Base-by-base conservation (phyloP, 2,888 invertebrate genomes). In the Lissocephala sabroskyi region DNA sequence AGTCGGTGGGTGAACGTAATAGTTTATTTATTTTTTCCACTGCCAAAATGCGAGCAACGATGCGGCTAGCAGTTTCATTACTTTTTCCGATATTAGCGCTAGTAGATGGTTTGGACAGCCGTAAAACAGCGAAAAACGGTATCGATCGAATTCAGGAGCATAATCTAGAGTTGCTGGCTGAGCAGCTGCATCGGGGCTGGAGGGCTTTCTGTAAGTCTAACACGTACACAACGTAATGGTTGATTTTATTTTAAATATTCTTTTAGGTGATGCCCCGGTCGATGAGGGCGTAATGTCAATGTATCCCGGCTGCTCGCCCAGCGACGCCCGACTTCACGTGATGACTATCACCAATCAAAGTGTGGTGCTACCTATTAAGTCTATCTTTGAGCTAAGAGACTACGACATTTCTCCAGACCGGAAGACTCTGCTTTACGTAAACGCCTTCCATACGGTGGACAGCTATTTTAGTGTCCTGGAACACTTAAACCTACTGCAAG, bases 281-380 rank as follows among this genome's bases (percentile, higher is more conserved):
- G 79, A 82, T 35, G 82, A 82, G 61, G 76, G 76, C 14, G 79
- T 82, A 6, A 80, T 82, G 66, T 52, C 77, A 1, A 54, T 82
- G 7, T 80, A 65, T 35, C 66, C 65, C 16, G 82, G 83, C 58
- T 79, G 65, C 28, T 79, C 65, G 62, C 83, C 82, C 45, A 79
- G 82, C 40, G 82, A 82, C 48, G 79, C 77, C 6, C 65, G 52
- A 0, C 43, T 82, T 0, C 63, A 77, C 42, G 67, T 82, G 2
- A 54, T 83, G 52, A 81, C 81, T 2, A 41, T 66, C 2, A 82
- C 71, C 35, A 82, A 83, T 48, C 80, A 74, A 26, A 79, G 70
- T 19, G 55, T 82, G 1, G 62, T 75, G 16, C 56, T 83, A 37
- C 82, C 82, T 35, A 81, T 83, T 23, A 75, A 67, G 16, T 56